Percentiles rank a stretch among this genome's conserved stretches.
Evolutionary conservation across 2,888 invertebrate species (phyloP).

Genomic region (Eledona agricola): DNA sequence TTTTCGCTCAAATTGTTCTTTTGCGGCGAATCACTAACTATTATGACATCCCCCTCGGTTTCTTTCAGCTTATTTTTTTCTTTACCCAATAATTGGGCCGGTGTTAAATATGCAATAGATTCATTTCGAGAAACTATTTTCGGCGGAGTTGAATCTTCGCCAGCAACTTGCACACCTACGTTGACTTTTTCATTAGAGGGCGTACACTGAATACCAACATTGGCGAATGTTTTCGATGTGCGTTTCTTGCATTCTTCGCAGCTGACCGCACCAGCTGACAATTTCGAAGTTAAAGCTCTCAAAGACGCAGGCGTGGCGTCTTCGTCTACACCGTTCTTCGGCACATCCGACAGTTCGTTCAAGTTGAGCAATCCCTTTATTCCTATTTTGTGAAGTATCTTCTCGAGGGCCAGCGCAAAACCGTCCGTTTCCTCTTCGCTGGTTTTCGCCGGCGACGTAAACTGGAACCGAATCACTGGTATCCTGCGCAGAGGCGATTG

Average conservation of each 20-base stretch:
- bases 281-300: conserved; percentile 5
- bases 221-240: conserved; percentile 44
- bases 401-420: conserved; percentile 32
- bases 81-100: conserved; percentile 58
- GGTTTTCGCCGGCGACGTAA: conserved; percentile 42
- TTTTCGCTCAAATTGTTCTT: neutral
- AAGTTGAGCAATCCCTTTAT: conserved; percentile 27
- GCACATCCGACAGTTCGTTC: conserved; percentile 2
- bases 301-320: too few species aligned
- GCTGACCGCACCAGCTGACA: neutral
- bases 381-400: conserved; percentile 29
- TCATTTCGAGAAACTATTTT: conserved; percentile 50
- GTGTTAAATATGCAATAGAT: conserved; percentile 59
- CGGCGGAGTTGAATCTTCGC: conserved; percentile 54
- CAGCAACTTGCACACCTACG: conserved; percentile 57
- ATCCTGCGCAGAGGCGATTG: conserved; percentile 49
- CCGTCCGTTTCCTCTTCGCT: conserved; percentile 32
- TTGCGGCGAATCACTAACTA: neutral
- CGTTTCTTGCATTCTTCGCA: conserved; percentile 55
- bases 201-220: conserved; percentile 49
- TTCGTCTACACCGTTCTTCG: too few species aligned
- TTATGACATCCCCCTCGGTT: neutral
- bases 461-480: conserved; percentile 48
- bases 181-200: conserved; percentile 43
- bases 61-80: conserved; percentile 25